Conservation (phyloP, 2,888 invertebrate species). For the Idaea straminata region DNA sequence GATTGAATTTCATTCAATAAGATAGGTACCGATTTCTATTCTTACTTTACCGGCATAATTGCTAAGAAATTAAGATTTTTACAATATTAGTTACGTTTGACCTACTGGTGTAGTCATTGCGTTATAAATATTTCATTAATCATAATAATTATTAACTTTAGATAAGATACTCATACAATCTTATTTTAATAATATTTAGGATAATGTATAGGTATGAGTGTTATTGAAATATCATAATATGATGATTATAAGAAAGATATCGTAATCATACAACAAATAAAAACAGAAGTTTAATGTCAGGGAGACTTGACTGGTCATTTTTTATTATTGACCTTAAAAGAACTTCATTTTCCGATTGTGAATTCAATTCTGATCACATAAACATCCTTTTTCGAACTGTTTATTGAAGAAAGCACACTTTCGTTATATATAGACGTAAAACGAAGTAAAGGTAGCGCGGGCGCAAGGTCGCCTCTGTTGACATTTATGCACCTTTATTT, state of each 20-base stretch:
- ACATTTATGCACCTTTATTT: constrained; percentile 55
- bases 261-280: constrained; percentile 17
- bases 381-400: constrained; percentile 33
- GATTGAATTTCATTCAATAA: background rate
- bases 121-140: background rate
- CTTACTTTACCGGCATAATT: background rate
- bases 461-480: constrained; percentile 53
- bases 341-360: background rate
- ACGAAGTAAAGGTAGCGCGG: constrained; percentile 18
- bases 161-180: background rate
- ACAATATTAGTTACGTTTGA: background rate
- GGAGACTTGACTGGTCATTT: constrained; percentile 20
- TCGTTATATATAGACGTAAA: constrained; percentile 23
- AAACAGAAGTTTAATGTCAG: constrained; percentile 38
- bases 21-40: background rate
- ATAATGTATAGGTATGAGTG: constrained; percentile 16
- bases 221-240: constrained; percentile 24
- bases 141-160: background rate
- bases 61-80: background rate
- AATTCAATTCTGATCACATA: background rate
- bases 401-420: constrained; percentile 59
- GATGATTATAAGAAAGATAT: constrained; percentile 20
- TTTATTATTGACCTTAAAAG: constrained; percentile 10
- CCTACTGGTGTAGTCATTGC: background rate
- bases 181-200: background rate